Base-by-base conservation (phyloP, 1,140 invertebrate species). In the Holcopasites calliopsidis region DNA sequence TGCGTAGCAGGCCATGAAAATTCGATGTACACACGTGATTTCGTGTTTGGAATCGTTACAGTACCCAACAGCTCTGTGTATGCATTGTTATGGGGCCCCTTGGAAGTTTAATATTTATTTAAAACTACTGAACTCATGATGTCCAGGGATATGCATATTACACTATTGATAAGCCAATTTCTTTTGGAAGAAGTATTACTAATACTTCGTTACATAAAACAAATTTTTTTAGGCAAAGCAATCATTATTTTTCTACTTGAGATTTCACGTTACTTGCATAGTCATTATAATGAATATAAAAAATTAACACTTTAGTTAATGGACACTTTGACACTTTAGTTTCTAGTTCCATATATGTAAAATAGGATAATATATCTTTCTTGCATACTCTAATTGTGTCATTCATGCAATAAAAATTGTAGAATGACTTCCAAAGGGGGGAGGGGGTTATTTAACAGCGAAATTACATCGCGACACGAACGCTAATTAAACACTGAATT, bases 401-500 rank as follows among this genome's bases (percentile, higher is more conserved):
- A n/a, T n/a, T n/a, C n/a, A n/a, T n/a, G n/a, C n/a, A n/a, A 47
- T 49, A 60, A 47, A 70, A 35, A 35, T 57, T 5, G 11, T 21
- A 31, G 18, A n/a, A 61, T 16, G n/a, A n/a, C n/a, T n/a, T n/a
- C n/a, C n/a, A n/a, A n/a, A n/a, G n/a, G n/a, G n/a, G n/a, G n/a
- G n/a, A n/a, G n/a, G n/a, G n/a, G n/a, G n/a, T 35, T 35, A 26
- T 26, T 54, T 21, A 66, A 47, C 21, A 28, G 49, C 6, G 23
- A 44, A 44, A 54, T 65, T 65, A 54, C 49, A 40, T 52, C n/a
- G 47, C 10, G 26, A n/a, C 60, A 2, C 16, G 38, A 8, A 18
- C 38, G 31, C n/a, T 73, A 54, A 73, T 66, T 65, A 73, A 65
- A 33, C 49, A 35, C 13, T 8, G 38, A 49, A 28, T 62, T 72